Evolutionary conservation across 1,140 invertebrate species (phyloP), one percentile per base, ranked within the genome.

Genomic region (Doryteuthis pealeii): DNA sequence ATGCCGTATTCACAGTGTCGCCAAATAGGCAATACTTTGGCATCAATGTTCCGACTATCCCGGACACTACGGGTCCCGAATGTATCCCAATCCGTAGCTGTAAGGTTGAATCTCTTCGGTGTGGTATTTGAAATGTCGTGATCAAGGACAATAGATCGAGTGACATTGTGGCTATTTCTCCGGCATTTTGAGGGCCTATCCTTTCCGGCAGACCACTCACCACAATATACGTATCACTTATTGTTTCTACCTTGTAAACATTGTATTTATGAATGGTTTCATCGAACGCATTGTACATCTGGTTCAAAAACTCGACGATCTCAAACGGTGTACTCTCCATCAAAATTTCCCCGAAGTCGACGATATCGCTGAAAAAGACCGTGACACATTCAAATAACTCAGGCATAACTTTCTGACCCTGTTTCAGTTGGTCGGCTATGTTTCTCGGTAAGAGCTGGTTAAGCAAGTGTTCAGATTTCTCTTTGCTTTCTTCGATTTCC

Each of bases 301-400:
- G 81, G 73, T 85, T 85, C 2, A 85, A 74, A 32, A 85, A 74
- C 15, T 69, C 74, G 14, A 84, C 80, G 30, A 85, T 82, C 78
- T 87, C 73, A 54, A 85, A 75, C 3, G 85, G 81, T 5, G 80
- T 79, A 70, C 83, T 82, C 28, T 72, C 70, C 0, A 78, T 77
- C n/a, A 83, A 84, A 12, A 86, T 74, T 1, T 75, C 74, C 2
- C 84, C 84, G 86, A 98, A 99, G 32, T 96, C 96, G 74, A 97
- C 96, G 80, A 98, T 97, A 86, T 98, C 96, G 54, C 93, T 89
- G 86, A 97, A 96, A 88, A 95, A 96, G 74, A 97, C 95, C 1
- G 95, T 96, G 72, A 96, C 94, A 84, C 94, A 92, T 71, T 91
- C 91, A 87, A 95, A 96, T 81, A 93, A 92, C 85, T 96, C 94